phyloP scores from a whole-genome alignment of 2,888 invertebrate genomes.

The Axea sp. region DNA sequence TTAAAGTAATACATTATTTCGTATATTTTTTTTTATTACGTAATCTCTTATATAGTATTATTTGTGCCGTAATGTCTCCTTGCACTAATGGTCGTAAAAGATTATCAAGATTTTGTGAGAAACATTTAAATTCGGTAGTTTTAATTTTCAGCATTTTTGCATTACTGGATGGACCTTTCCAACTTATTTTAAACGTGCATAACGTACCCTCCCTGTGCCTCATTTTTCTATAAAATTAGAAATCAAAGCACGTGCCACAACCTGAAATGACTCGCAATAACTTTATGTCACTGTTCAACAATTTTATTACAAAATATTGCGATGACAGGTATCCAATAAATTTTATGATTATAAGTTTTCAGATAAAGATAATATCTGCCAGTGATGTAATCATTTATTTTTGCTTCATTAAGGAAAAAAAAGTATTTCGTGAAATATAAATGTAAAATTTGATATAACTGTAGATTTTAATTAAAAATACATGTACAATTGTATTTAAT shows the following conservation, averaged over 20 bases:
- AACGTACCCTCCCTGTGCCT: constrained; percentile 7
- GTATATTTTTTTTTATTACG: no score
- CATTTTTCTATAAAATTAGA: constrained; percentile 38
- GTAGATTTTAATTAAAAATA: constrained; percentile 29
- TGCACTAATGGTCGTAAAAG: no score
- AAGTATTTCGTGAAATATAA: neutral
- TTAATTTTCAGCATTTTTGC: constrained; percentile 5
- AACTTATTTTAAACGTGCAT: constrained; percentile 13
- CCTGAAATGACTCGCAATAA: constrained; percentile 28
- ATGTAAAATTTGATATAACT: neutral
- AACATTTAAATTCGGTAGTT: no score
- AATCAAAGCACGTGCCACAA: constrained; percentile 44
- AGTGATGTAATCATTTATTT: neutral
- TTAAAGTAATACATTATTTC: no score
- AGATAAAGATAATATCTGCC: constrained; percentile 4
- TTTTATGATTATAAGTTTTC: constrained; percentile 27
- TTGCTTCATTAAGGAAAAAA: constrained; percentile 7
- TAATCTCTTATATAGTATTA: no score
- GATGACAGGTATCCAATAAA: constrained; percentile 41
- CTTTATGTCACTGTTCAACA: constrained; percentile 30
- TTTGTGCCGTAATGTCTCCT: no score
- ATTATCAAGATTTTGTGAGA: no score
- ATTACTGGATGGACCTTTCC: neutral
- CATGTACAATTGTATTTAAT: constrained; percentile 11
- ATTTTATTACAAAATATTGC: constrained; percentile 39